These are phyloP conservation scores for Phrixothrix hirtus DNA, from an alignment of 2,888 invertebrate genomes.

Conservation along the genomic window DNA sequence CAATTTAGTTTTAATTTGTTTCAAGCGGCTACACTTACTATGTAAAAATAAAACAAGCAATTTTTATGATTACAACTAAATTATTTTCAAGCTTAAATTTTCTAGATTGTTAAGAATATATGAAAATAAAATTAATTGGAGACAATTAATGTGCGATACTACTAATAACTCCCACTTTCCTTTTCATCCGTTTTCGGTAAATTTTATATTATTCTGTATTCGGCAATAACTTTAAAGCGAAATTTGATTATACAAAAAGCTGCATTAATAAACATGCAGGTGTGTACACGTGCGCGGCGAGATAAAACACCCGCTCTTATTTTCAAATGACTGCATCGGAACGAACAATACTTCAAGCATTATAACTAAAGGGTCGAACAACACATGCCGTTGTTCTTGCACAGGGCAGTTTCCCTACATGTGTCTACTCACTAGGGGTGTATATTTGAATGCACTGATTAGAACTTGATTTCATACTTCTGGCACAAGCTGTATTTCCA, in stretches of 20 bases:
- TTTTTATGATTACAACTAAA: no score
- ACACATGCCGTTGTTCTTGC: conserved; percentile 34
- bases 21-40: no score
- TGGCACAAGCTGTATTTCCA: no score
- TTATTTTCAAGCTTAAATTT: no score
- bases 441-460: conserved; percentile 37
- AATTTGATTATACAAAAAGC: background rate
- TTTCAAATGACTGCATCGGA: conserved; percentile 40
- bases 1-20: no score
- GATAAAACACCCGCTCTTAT: conserved; percentile 40
- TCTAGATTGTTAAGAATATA: no score
- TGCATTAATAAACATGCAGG: conserved; percentile 19
- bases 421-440: conserved; percentile 15
- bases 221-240: background rate
- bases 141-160: no score
- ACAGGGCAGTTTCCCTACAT: conserved; percentile 29
- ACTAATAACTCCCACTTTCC: no score
- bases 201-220: background rate
- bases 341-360: conserved; percentile 39
- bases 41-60: no score
- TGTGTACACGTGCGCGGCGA: conserved; percentile 36
- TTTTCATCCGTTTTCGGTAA: background rate
- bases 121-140: no score
- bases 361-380: conserved; percentile 40
- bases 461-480: conserved; percentile 37